These are phyloP conservation scores for Diglossa brunneiventris DNA, from an alignment of 2,113 vertebrate genomes.

Conservation along the genomic window DNA sequence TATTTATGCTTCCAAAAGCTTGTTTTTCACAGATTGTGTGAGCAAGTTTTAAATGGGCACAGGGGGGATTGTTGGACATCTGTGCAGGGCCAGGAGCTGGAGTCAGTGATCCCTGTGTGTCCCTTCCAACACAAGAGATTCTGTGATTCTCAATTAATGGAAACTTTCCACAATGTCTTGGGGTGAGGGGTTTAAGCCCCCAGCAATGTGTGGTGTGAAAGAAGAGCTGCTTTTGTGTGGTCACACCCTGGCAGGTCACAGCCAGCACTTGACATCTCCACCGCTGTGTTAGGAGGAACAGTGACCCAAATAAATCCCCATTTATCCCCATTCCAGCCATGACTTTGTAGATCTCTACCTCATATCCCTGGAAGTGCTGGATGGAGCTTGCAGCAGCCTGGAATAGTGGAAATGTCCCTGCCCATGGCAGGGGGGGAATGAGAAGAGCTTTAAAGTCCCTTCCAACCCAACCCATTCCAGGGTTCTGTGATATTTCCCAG, in stretches of 20 bases:
- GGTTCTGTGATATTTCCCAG: neutral
- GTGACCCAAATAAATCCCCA: neutral
- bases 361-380: neutral
- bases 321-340: neutral
- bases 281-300: neutral
- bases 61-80: neutral
- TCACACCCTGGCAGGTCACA: neutral
- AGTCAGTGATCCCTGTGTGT: neutral
- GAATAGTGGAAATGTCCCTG: neutral
- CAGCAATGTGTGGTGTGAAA: neutral
- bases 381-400: neutral
- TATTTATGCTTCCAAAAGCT: neutral
- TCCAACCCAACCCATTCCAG: neutral
- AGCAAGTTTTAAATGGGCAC: neutral
- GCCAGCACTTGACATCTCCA: neutral
- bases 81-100: neutral
- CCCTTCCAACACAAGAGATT: neutral
- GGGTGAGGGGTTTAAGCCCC: neutral
- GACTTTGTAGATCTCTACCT: neutral
- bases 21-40: neutral
- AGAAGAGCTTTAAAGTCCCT: neutral
- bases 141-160: neutral
- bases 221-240: neutral
- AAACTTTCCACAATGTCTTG: neutral
- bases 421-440: neutral